A percentile compares a stretch with the other conserved stretches of the same genome.
Conservation (phyloP, 2,113 vertebrate species). For the Dendropsophus ebraccatus region DNA sequence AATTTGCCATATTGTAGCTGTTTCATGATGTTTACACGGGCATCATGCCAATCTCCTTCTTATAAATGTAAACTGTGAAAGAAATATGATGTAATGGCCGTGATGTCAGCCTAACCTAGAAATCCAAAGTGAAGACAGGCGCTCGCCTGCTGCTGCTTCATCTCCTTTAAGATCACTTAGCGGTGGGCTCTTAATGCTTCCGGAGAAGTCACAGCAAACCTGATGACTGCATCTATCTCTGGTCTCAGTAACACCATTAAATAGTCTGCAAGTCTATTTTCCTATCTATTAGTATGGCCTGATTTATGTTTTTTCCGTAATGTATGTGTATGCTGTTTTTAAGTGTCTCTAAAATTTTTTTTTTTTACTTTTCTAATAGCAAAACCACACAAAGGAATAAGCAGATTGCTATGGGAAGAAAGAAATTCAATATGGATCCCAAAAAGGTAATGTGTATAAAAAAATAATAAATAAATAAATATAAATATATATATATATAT, state of each 20-base stretch:
- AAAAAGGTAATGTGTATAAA: slow-evolving; percentile 98
- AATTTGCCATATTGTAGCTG: background rate
- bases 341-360: slow-evolving; percentile 20
- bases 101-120: background rate
- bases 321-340: background rate
- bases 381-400: slow-evolving; percentile 97
- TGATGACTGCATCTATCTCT: slow-evolving; percentile 20
- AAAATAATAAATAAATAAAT: too few relatives aligned
- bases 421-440: slow-evolving; percentile 99
- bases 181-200: background rate
- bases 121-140: background rate
- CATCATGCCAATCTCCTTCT: background rate
- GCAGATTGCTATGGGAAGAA: slow-evolving; percentile 96
- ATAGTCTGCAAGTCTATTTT: background rate
- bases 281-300: background rate
- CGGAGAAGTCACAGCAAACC: slow-evolving; percentile 16
- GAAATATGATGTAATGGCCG: background rate
- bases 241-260: background rate
- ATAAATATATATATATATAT: too few relatives aligned
- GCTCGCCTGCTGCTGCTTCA: background rate
- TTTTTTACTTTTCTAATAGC: slow-evolving; percentile 68
- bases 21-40: background rate
- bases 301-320: slow-evolving; percentile 4
- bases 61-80: background rate
- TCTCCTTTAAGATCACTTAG: slow-evolving; percentile 26